phyloP scores from a whole-genome alignment of 2,888 invertebrate genomes.

The Campoplex nolae region DNA sequence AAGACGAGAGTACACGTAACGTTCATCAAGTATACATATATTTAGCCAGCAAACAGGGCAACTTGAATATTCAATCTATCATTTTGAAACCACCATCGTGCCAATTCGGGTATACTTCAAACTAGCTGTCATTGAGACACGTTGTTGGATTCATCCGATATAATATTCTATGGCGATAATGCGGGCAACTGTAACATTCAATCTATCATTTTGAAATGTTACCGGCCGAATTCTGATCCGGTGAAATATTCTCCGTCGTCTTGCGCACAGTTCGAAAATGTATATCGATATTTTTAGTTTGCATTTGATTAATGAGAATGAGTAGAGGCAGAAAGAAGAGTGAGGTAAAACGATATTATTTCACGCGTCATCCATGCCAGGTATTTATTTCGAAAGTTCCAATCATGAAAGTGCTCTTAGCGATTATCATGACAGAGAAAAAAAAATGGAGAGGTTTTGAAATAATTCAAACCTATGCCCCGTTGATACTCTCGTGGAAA shows the following conservation, averaged over 20 bases:
- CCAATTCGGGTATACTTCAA: slow-evolving; percentile 6
- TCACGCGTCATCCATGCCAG: neutral
- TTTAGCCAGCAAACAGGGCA: neutral
- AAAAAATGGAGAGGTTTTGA: neutral
- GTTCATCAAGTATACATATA: slow-evolving; percentile 10
- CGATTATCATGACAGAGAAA: neutral
- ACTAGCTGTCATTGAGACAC: slow-evolving; percentile 11
- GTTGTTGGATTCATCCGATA: slow-evolving; percentile 25
- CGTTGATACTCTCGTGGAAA: neutral
- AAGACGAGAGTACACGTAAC: slow-evolving; percentile 9
- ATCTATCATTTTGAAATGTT: slow-evolving; percentile 25
- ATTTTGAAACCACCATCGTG: slow-evolving; percentile 18
- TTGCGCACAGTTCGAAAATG: neutral
- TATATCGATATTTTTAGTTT: neutral
- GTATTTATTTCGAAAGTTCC: slow-evolving; percentile 2
- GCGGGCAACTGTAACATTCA: neutral
- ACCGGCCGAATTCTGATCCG: neutral
- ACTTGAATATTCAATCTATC: slow-evolving; percentile 47
- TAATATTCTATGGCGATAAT: slow-evolving; percentile 21
- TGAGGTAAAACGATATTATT: slow-evolving; percentile 6
- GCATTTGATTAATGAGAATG: neutral
- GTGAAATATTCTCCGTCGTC: slow-evolving; percentile 17
- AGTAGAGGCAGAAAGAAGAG: neutral
- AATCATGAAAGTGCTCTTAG: slow-evolving; percentile 5
- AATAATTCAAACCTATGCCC: neutral